Conservation (phyloP, 2,113 vertebrate species). For the Leptobrachium leishanense region DNA sequence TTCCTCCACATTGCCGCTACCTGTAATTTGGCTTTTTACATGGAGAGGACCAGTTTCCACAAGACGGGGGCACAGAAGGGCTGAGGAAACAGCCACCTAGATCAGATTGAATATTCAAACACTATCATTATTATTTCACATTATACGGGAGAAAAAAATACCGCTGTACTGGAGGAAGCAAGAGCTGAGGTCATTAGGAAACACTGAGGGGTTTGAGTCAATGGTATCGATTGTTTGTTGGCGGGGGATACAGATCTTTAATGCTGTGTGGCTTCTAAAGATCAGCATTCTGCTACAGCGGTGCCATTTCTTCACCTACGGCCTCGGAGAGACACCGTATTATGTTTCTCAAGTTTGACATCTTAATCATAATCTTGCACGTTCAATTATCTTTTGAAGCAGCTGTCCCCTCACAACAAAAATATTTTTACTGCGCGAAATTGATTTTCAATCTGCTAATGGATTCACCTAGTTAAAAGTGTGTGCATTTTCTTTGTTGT, state of each 20-base stretch:
- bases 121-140: background rate
- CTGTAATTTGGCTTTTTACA: constrained; percentile 30
- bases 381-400: constrained; percentile 9
- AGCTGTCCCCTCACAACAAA: background rate
- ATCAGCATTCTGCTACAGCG: constrained; percentile 2
- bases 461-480: no score
- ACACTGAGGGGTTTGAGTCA: constrained; percentile 9
- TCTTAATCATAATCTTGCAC: constrained; percentile 19
- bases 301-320: constrained; percentile 4
- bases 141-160: background rate
- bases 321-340: background rate
- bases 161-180: background rate
- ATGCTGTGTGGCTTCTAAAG: background rate
- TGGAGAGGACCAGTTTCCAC: background rate
- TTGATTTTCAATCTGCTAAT: no score
- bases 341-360: constrained; percentile 1
- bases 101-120: constrained; percentile 11
- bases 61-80: background rate
- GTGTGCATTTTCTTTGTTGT: no score
- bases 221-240: constrained; percentile 15
- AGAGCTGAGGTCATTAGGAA: constrained; percentile 16
- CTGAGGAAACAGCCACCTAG: constrained; percentile 8
- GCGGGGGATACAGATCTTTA: background rate
- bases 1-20: constrained; percentile 20
- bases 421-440: no score